A percentile compares a stretch with the other conserved stretches of the same genome.
These are phyloP conservation scores for Heptranchias perlo DNA, from an alignment of 2,113 vertebrate genomes.

Conservation along the genomic window DNA sequence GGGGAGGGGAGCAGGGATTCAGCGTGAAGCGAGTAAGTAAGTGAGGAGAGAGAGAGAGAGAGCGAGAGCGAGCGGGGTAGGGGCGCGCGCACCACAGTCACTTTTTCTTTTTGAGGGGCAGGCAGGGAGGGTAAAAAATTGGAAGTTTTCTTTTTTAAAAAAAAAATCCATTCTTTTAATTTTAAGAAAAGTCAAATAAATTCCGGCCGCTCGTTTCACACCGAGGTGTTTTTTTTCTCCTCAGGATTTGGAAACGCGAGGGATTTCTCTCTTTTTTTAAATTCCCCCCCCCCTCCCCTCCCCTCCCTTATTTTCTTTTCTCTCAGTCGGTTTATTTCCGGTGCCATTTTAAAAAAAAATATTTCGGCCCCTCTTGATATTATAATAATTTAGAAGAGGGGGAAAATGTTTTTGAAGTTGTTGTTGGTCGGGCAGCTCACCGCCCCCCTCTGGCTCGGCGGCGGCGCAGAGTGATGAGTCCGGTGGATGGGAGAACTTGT, in stretches of 20 bases:
- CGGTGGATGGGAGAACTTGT: constrained; percentile 33
- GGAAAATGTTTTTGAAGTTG: constrained; percentile 36
- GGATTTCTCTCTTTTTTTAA: not conserved
- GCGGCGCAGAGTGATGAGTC: constrained; percentile 34
- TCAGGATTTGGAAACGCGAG: constrained; percentile 2
- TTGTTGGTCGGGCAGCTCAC: constrained; percentile 36
- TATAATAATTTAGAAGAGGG: not conserved
- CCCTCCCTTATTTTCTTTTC: no score
- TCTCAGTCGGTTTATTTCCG: not conserved
- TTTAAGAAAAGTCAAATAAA: not conserved
- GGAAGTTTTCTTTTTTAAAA: not conserved
- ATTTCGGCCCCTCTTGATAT: not conserved
- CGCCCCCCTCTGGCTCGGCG: constrained; percentile 37
- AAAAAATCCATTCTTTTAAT: no score
- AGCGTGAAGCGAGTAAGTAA: constrained; percentile 26
- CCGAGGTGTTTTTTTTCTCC: not conserved
- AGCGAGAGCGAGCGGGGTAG: not conserved
- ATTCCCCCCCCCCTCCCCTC: not conserved
- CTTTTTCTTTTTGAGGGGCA: not conserved
- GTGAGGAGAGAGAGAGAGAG: not conserved
- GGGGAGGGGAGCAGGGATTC: not conserved
- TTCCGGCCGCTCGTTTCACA: not conserved
- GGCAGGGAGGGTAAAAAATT: not conserved
- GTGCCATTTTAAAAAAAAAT: not conserved
- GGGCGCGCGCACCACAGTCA: not conserved